Percentiles rank a stretch among this genome's conserved stretches.
phyloP scores from a whole-genome alignment of 2,888 invertebrate genomes.

The Agrilus biguttatus region DNA sequence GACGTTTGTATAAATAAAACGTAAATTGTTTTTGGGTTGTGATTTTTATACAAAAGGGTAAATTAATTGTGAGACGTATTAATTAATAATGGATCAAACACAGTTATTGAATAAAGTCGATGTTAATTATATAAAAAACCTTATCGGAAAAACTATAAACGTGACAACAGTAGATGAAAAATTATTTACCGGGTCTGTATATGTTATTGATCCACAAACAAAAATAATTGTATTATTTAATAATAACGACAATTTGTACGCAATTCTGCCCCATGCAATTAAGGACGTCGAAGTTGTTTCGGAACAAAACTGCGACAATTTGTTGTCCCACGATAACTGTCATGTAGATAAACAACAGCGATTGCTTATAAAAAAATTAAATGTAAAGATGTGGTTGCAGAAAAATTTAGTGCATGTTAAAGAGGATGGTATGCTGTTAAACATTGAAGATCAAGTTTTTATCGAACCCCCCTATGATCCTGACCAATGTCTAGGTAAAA shows the following conservation, averaged over 20 bases:
- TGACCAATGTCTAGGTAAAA: slow-evolving; percentile 26
- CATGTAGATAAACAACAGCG: neutral
- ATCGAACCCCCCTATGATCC: slow-evolving; percentile 28
- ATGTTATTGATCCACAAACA: slow-evolving; percentile 25
- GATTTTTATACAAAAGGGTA: no score
- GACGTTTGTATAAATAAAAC: no score
- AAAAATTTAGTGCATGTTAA: slow-evolving; percentile 24
- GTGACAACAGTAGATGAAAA: slow-evolving; percentile 18
- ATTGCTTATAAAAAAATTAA: slow-evolving; percentile 2
- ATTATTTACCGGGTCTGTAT: slow-evolving; percentile 17
- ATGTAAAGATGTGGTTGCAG: slow-evolving; percentile 24
- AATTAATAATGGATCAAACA: neutral
- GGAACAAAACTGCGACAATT: neutral
- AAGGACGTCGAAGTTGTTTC: slow-evolving; percentile 15
- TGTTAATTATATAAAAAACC: slow-evolving; percentile 17
- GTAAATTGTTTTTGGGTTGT: no score
- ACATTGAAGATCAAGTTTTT: slow-evolving; percentile 24
- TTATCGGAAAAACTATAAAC: slow-evolving; percentile 21
- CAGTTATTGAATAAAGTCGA: slow-evolving; percentile 7
- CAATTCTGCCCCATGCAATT: slow-evolving; percentile 17
- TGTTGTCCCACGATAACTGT: neutral
- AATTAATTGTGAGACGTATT: no score
- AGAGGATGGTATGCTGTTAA: slow-evolving; percentile 23
- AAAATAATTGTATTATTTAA: slow-evolving; percentile 21
- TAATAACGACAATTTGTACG: slow-evolving; percentile 7